phyloP scores from a whole-genome alignment of 2,888 invertebrate species.

The Prostheceraeus crozeri region DNA sequence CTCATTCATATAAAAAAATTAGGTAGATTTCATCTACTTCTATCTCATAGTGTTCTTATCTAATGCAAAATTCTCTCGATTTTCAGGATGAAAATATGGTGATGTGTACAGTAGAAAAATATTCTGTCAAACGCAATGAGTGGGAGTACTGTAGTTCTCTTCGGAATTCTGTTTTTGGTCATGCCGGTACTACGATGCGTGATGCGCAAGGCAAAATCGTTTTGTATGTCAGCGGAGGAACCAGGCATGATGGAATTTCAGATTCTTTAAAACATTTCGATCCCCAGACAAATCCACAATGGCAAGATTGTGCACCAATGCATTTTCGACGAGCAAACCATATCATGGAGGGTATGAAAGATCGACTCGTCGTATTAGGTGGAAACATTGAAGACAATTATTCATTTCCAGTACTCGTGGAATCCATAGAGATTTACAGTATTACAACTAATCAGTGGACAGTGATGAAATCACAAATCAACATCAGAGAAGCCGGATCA shows the following conservation, averaged over 20 bases:
- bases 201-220: conserved; percentile 40
- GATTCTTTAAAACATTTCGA: conserved; percentile 48
- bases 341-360: conserved; percentile 46
- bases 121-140: no score
- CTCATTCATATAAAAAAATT: no score
- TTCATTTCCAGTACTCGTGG: conserved; percentile 51
- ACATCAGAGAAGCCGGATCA: conserved; percentile 52
- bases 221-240: conserved; percentile 53
- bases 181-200: conserved; percentile 49
- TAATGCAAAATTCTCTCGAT: no score
- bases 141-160: conserved; percentile 50
- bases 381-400: conserved; percentile 53
- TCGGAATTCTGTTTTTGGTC: conserved; percentile 50
- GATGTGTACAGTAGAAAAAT: conserved; percentile 54
- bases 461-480: conserved; percentile 46
- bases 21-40: no score
- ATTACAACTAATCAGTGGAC: conserved; percentile 49
- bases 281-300: conserved; percentile 46
- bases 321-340: conserved; percentile 49
- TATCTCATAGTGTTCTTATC: no score
- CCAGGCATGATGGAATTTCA: conserved; percentile 51
- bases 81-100: conserved; percentile 56
- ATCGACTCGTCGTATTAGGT: conserved; percentile 50
- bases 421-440: conserved; percentile 48
- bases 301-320: conserved; percentile 50